Base-by-base conservation (phyloP, 2,888 invertebrate species). In the Ryuthela nishihirai region DNA sequence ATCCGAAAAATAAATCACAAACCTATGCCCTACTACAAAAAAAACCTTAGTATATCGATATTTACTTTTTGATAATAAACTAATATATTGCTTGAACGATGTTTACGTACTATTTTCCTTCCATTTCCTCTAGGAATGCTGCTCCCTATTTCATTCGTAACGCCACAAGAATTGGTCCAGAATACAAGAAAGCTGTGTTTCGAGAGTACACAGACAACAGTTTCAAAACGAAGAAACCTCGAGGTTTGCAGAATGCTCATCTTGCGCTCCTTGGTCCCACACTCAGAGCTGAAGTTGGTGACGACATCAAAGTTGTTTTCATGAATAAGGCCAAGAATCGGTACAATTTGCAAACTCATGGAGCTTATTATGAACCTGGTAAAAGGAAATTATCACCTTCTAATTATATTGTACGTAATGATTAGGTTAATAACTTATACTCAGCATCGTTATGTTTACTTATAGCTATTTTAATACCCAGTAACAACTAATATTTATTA, bases 221-320 rank as follows among this genome's bases (percentile, higher is more conserved):
- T 6, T 65, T 63, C 46, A 44, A 24, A 12, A 38, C 38, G 9
- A 45, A 48, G 43, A 63, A 61, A 32, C 18, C 41, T 2, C 45
- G 62, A 17, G 43, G 47, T 10, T 39, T 21, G 9, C 52, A 55
- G n/a, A 53, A 62, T 18, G 53, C 50, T 7, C 62, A 56, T 24
- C 46, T 65, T 23, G 66, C 63, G 15, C 39, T 64, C 29, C 41
- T 65, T 15, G 72, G 72, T 9, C 72, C 72, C 1, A 66, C 68
- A 21, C 66, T 72, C n/a, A 63, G 64, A 25, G 72, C 66, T 10
- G 69, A 70, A 56, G 67, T 70, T 7, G 71, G 71, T 0, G 72
- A 72, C 36, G 56, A 54, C 18, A 25, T 64, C 25, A 49, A 61
- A 18, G 40, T 66, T 4, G 29, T 44, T 18, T 66, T 66, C 44